These are phyloP conservation scores for Arenaria interpres DNA, from an alignment of 2,113 vertebrate genomes.

Conservation along the genomic window DNA sequence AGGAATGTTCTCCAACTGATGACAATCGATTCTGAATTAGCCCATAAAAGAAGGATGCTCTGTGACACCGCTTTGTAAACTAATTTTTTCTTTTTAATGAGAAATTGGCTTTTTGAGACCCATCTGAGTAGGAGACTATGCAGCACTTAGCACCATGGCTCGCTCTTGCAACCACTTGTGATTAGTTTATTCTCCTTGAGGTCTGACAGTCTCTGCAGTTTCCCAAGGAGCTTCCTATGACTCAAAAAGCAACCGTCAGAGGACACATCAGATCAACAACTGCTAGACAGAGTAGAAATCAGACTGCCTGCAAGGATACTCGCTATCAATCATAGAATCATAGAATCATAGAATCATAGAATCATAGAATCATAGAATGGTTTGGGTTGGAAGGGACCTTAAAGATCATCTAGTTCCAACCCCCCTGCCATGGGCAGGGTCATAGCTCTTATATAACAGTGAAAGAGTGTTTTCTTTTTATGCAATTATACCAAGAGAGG, in stretches of 20 bases:
- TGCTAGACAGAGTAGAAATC: not conserved
- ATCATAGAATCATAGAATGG: too few species aligned
- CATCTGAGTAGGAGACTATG: not conserved
- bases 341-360: too few species aligned
- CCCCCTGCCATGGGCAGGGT: too few species aligned
- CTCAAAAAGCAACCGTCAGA: not conserved
- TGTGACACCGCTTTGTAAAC: not conserved
- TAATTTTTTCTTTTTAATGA: not conserved
- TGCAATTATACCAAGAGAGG: not conserved
- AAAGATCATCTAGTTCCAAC: too few species aligned
- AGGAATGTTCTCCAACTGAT: not conserved
- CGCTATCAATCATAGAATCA: not conserved
- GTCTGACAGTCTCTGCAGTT: not conserved
- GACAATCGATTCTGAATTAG: not conserved
- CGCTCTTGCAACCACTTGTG: not conserved
- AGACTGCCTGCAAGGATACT: not conserved
- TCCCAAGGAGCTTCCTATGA: not conserved
- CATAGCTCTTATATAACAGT: not conserved
- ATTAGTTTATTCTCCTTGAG: not conserved
- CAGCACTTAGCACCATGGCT: rapidly evolving
- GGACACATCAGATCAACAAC: not conserved
- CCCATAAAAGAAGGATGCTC: not conserved
- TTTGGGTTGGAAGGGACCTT: too few species aligned
- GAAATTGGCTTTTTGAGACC: not conserved
- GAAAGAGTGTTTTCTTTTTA: not conserved